Base-by-base conservation (phyloP, 2,113 vertebrate species). In the Acrocephalus arundinaceus region DNA sequence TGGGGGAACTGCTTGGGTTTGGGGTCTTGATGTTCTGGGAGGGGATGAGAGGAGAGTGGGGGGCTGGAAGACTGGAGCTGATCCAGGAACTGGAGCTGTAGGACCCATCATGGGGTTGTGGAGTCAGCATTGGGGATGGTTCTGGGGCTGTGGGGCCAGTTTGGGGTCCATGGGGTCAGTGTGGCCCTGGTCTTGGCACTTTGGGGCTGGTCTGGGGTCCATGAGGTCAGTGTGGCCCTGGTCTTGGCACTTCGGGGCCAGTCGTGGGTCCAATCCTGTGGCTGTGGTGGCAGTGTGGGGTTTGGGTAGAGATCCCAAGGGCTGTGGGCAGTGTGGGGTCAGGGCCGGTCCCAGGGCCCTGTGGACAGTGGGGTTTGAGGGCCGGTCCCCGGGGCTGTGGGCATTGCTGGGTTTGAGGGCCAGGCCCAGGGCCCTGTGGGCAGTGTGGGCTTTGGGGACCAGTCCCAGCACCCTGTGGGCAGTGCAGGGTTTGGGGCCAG, bases 31-130 rank as follows among this genome's bases (percentile, higher is more conserved):
- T 14, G 49, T 61, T 20, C 66, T 46, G 37, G 2, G 23, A 16
- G 61, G 28, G 41, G 76, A 33, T 23, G 49, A 35, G 39, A 15
- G 23, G 22, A 11, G 25, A 16, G 27, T 2, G 27, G 1, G 24
- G 24, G 21, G 9, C 15, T 24, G 41, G 2, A 54, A 41, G 11
- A 8, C 8, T 22, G 70, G 28, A 15, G 8, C 24, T 22, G 23
- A 3, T 25, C 22, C 31, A 12, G 46, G 13, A 10, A 22, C 31
- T 5, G 6, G n/a, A 9, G 21, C 41, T 9, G 12, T 23, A 55
- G 35, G 30, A 17, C 7, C 4, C 2, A 0, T 13, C 12, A 4
- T 7, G 58, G 28, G 21, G 6, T 18, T 14, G 3, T n/a, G 59
- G 46, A 15, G 30, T 8, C 62, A 30, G 61, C 11, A 14, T 6